Evolutionary conservation across 2,113 vertebrate genomes (phyloP), one percentile per base, ranked within the genome.

Genomic region (Platysteira castanea): DNA sequence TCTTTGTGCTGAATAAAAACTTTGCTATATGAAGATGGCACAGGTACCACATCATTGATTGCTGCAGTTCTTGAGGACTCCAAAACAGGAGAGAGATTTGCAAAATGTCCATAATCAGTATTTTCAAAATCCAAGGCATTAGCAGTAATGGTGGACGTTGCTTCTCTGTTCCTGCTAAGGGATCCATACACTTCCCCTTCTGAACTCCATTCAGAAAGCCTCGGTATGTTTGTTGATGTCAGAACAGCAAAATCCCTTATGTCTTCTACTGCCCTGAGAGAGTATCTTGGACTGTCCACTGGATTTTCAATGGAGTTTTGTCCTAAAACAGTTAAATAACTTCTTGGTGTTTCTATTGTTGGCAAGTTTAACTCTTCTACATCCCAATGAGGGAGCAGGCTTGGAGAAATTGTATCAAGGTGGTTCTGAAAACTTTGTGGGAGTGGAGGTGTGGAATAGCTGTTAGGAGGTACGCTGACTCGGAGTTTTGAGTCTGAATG

Each of bases 371-470:
- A 56, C 24, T 86, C 82, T 56, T 39, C 41, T 47, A 52, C 27
- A 17, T 67, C 47, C 96, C 54, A 67, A 35, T 30, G 85, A 64
- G 77, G 64, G 15, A 60, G 52, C 19, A 71, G 50, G 73, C 49
- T 93, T 71, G 81, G 50, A 79, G 82, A 95, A 92, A 93, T 44
- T 59, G 10, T 53, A 50, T 84, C 78, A 68, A 93, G 57, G 53
- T 53, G 33, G n/a, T 85, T 93, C 37, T 73, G 90, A 76, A 95
- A 79, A 82, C 49, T 87, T 37, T 76, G 53, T 65, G 92, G 88
- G 15, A 96, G 79, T 52, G 89, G 92, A 81, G 91, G 78, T n/a
- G 65, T 95, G 19, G 89, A 84, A 57, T 81, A 90, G 50, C 42
- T 96, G 22, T 41, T 84, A 61, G 84, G 78, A 42, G 47, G 31